Base-by-base conservation (phyloP, 1,140 invertebrate species). In the Galleria mellonella region DNA sequence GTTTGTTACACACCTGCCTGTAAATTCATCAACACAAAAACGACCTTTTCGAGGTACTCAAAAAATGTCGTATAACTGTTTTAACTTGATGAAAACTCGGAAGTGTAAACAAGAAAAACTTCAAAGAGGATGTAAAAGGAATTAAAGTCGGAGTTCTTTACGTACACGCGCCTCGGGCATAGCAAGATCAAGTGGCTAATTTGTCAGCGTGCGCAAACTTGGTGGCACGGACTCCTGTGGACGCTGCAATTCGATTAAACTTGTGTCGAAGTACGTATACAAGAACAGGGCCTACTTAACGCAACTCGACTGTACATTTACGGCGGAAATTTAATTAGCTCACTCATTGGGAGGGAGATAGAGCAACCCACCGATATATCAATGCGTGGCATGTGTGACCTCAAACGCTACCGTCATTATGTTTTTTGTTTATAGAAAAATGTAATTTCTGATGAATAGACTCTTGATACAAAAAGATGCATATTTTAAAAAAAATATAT, bases 241-340 rank as follows among this genome's bases (percentile, higher is more conserved):
- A 54, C 72, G 72, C 53, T 76, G 73, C 75, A 67, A 79, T 78
- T 83, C 78, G 75, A 81, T 83, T 83, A 81, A 83, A 83, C 70
- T 79, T 76, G 51, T 51, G 36, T 59, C 55, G 38, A 83, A 77
- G 67, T 75, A 72, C 60, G 47, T 58, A 66, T 55, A 68, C 59
- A 71, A 60, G 61, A 72, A 65, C 60, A 68, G 60, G 56, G 72
- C 69, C 75, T 77, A 72, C 66, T 77, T 76, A 78, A 77, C 61
- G 55, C 62, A 65, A 67, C 60, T 62, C 55, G 57, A 42, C 51
- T 68, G 66, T 78, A 77, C 63, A 75, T 72, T 69, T 71, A 71
- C 67, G 49, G 40, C 39, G 62, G 63, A 74, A 75, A 77, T 74
- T 77, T 78, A 76, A 82, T 82, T 78, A 82, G 56, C 60, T 52